These are phyloP conservation scores for Chaenodraco wilsoni DNA, from an alignment of 2,797 vertebrate species.

Conservation along the genomic window DNA sequence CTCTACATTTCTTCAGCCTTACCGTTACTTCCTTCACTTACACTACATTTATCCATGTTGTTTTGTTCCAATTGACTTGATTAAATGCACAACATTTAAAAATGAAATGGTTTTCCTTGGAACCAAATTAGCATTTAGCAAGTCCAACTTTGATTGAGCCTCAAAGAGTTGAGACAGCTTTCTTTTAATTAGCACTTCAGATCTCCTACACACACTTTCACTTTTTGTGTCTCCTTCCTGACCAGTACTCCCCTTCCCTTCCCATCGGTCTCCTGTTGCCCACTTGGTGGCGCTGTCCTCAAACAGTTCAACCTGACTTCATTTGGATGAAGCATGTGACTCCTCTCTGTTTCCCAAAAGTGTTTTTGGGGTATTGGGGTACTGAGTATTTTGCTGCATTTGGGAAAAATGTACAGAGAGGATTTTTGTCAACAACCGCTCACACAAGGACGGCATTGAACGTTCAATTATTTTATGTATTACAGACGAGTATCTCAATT, in stretches of 20 bases:
- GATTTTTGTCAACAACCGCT: conserved; percentile 60
- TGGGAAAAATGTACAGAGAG: conserved; percentile 37
- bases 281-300: conserved; percentile 65
- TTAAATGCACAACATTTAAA: not conserved
- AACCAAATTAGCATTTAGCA: conserved; percentile 13
- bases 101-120: not conserved
- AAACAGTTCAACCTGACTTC: conserved; percentile 27
- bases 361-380: not conserved
- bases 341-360: conserved; percentile 56
- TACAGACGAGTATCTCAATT: not conserved
- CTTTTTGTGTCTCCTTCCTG: conserved; percentile 15
- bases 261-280: conserved; percentile 31
- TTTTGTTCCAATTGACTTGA: not conserved
- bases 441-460: not conserved
- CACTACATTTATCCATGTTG: not conserved
- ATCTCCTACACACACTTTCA: conserved; percentile 11
- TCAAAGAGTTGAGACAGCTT: not conserved
- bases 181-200: not conserved
- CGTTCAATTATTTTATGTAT: not conserved
- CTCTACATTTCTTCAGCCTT: conserved; percentile 20
- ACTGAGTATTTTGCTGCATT: conserved; percentile 30
- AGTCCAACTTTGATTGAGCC: not conserved
- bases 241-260: not conserved
- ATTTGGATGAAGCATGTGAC: conserved; percentile 56
- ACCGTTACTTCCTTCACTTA: conserved; percentile 16